Percentiles rank a stretch among this genome's conserved stretches.
Conservation (phyloP, 2,113 vertebrate genomes). For the Cinclus cinclus region DNA sequence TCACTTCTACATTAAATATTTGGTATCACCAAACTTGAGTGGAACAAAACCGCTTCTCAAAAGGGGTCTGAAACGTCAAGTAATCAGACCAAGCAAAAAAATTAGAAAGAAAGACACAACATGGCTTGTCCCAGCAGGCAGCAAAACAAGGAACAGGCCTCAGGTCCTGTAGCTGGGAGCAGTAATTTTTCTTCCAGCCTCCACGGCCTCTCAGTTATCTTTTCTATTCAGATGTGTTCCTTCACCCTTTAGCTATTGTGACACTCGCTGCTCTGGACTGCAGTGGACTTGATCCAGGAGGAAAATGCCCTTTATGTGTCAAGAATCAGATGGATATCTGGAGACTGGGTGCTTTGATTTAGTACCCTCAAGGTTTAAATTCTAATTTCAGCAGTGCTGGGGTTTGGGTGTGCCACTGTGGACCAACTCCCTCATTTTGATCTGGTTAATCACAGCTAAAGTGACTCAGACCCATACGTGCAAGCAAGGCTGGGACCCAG, state of each 20-base stretch:
- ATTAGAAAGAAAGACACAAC: not conserved
- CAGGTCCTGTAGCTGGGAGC: not conserved
- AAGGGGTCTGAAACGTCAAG: not conserved
- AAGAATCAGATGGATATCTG: not conserved
- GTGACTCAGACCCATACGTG: not conserved
- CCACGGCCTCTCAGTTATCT: not conserved
- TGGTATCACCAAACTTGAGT: not conserved
- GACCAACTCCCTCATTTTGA: not conserved
- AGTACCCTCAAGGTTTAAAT: not conserved
- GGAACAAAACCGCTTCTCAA: not conserved
- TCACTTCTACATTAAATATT: not conserved
- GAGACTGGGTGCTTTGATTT: not conserved
- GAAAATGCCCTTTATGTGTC: not conserved
- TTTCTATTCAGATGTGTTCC: not conserved
- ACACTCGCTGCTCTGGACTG: not conserved
- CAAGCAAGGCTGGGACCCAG: not conserved
- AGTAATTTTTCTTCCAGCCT: not conserved
- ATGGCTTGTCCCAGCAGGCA: not conserved
- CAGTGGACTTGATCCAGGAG: not conserved
- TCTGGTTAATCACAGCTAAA: not conserved
- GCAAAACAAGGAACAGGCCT: not conserved
- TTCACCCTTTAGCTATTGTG: slow-evolving; percentile 1
- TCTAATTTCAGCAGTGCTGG: not conserved
- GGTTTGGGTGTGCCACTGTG: slow-evolving; percentile 43
- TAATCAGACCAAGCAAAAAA: not conserved